Evolutionary conservation across 2,113 vertebrate species (phyloP).

Genomic region (Zosterops pallidus): DNA sequence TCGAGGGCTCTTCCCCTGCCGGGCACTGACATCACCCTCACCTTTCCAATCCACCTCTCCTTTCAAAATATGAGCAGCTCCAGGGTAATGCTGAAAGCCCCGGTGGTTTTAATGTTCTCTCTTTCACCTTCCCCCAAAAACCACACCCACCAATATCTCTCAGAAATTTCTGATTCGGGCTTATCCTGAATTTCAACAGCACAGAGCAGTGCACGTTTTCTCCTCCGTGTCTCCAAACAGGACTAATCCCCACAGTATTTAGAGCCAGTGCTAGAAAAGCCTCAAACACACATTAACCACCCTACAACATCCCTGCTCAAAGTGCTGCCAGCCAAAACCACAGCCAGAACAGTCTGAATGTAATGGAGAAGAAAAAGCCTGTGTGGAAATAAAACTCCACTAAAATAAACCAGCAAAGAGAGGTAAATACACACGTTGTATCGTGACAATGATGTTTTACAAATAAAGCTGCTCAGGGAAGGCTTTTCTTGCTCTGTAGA

Average conservation of each 20-base stretch:
- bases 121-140: background rate
- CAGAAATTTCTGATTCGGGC: background rate
- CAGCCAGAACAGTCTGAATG: background rate
- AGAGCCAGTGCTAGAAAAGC: background rate
- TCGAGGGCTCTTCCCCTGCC: background rate
- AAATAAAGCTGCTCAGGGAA: background rate
- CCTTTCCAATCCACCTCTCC: background rate
- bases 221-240: background rate
- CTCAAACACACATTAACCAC: background rate
- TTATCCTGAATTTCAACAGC: background rate
- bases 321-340: background rate
- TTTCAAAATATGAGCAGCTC: constrained; percentile 2
- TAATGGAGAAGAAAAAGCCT: background rate
- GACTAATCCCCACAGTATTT: background rate
- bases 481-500: background rate
- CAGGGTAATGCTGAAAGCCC: background rate
- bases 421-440: background rate
- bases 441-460: background rate
- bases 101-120: background rate
- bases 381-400: background rate
- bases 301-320: background rate
- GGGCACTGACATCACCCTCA: background rate
- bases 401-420: constrained; percentile 14
- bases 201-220: background rate
- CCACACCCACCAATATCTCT: background rate